These are phyloP conservation scores for Molossus molossus DNA, from an alignment of 2,797 vertebrate genomes.

Conservation along the genomic window DNA sequence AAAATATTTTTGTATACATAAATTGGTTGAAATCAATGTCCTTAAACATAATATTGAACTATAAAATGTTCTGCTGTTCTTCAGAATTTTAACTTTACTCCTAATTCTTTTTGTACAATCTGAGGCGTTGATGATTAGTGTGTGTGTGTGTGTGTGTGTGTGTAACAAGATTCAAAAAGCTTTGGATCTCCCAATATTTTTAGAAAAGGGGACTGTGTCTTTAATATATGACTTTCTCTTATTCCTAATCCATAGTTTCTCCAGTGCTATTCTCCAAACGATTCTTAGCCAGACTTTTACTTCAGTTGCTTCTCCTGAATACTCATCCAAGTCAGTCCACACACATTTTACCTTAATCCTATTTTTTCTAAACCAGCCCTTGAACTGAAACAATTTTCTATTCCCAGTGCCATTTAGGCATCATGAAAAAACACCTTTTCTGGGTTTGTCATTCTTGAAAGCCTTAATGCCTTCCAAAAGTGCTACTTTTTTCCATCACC, in stretches of 20 bases:
- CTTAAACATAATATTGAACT: conserved; percentile 52
- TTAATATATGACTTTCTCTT: neutral
- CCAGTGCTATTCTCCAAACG: conserved; percentile 42
- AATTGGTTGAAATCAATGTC: neutral
- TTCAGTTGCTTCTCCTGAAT: neutral
- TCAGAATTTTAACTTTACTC: conserved; percentile 60
- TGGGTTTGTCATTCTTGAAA: neutral
- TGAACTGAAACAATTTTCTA: neutral
- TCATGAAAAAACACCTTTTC: neutral
- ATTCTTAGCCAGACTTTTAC: neutral
- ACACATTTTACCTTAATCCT: neutral
- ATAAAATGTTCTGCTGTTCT: neutral
- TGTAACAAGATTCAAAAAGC: neutral
- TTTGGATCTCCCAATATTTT: neutral
- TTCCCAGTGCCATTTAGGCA: neutral
- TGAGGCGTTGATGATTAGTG: neutral
- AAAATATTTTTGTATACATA: neutral
- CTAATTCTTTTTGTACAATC: neutral
- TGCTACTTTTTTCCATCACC: neutral
- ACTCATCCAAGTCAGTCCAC: neutral
- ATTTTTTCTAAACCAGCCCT: conserved; percentile 35
- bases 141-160: neutral
- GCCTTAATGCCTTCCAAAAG: neutral
- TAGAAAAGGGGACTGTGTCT: neutral
- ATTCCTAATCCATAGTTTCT: neutral